These are phyloP conservation scores for Miniopterus natalensis DNA, from an alignment of 2,113 vertebrate genomes.

Conservation along the genomic window DNA sequence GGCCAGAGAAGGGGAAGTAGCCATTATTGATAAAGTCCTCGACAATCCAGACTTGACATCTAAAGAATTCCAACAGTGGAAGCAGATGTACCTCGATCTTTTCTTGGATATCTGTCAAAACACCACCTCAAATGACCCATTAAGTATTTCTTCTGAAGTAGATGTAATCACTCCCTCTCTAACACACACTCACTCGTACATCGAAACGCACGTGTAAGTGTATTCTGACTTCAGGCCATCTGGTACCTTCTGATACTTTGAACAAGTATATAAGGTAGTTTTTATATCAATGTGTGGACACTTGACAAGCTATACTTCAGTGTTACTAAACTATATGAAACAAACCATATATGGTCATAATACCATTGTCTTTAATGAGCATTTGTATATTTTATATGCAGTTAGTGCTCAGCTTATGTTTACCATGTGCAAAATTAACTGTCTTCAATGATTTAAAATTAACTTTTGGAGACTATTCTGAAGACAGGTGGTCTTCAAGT, in stretches of 20 bases:
- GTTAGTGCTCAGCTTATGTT: conserved; percentile 86
- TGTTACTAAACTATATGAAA: conserved; percentile 87
- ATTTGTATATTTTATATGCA: conserved; percentile 91
- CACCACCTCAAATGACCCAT: conserved; percentile 86
- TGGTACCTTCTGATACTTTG: conserved; percentile 80
- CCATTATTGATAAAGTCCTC: conserved; percentile 97
- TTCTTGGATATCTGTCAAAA: conserved; percentile 92
- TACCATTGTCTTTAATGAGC: conserved; percentile 86
- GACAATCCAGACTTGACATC: conserved; percentile 96
- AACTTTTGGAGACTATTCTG: conserved; percentile 86
- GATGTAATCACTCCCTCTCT: conserved; percentile 93
- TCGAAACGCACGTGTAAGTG: conserved; percentile 97
- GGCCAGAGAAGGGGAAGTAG: conserved; percentile 99
- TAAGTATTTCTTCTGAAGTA: conserved; percentile 88
- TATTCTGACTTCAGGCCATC: conserved; percentile 72
- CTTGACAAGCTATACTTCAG: conserved; percentile 89
- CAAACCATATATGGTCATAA: conserved; percentile 83
- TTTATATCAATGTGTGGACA: conserved; percentile 86
- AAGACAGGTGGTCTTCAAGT: conserved; percentile 83
- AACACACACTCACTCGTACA: conserved; percentile 97
- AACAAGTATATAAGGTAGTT: conserved; percentile 84
- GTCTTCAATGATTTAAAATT: conserved; percentile 83
- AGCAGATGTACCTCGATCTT: conserved; percentile 96
- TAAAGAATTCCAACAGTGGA: conserved; percentile 98
- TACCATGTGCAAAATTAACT: conserved; percentile 86